phyloP scores from a whole-genome alignment of 2,113 vertebrate species.

The Oreochromis spilurus region DNA sequence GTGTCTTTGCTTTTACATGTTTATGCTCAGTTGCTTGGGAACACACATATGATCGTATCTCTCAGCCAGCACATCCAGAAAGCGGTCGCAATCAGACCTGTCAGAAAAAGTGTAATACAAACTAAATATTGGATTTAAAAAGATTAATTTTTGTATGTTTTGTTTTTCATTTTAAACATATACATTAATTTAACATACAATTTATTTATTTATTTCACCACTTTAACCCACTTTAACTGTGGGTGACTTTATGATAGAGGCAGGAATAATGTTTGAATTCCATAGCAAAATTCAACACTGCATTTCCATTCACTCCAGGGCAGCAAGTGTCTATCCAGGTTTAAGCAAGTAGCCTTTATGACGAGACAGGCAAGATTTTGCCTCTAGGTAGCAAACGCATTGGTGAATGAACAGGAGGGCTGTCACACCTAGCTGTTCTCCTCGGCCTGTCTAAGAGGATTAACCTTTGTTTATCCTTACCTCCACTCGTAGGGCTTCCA shows the following conservation, averaged over 20 bases:
- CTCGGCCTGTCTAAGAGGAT: constrained; percentile 66
- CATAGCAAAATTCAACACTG: constrained; percentile 1
- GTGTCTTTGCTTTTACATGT: neutral
- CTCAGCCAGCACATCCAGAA: neutral
- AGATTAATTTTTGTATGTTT: neutral
- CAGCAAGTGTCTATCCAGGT: constrained; percentile 38
- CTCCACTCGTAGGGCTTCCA: constrained; percentile 32
- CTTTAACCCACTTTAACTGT: neutral
- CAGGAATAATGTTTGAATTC: neutral
- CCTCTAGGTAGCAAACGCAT: constrained; percentile 55
- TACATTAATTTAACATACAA: neutral
- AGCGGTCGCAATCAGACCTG: accelerated
- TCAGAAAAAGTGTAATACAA: neutral
- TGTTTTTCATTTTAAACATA: neutral
- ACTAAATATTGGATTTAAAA: neutral
- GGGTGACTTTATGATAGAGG: neutral
- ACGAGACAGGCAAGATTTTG: constrained; percentile 42
- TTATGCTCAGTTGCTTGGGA: neutral
- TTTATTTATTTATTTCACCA: neutral
- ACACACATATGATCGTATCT: neutral
- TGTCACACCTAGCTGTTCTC: constrained; percentile 43
- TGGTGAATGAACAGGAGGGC: constrained; percentile 55
- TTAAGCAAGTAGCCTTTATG: constrained; percentile 29
- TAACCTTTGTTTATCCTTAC: constrained; percentile 68
- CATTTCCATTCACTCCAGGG: constrained; percentile 23